Percentiles rank a stretch among this genome's conserved stretches.
Conservation (phyloP, 2,113 vertebrate species). For the Eidolon helvum region DNA sequence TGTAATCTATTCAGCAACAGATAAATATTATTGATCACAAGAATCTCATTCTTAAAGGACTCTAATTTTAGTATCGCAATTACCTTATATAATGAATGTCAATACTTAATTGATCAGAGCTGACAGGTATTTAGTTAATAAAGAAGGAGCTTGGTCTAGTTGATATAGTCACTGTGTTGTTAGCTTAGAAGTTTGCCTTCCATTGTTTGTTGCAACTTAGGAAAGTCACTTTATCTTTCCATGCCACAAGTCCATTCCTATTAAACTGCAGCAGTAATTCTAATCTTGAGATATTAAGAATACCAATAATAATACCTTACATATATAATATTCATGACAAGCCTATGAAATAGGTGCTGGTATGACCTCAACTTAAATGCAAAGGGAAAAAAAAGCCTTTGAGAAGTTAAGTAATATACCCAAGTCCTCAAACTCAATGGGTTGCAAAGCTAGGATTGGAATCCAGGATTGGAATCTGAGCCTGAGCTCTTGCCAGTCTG, state of each 20-base stretch:
- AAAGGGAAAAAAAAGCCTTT: neutral
- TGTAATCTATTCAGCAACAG: neutral
- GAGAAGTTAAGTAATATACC: neutral
- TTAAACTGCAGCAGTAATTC: neutral
- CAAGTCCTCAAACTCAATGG: neutral
- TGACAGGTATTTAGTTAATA: neutral
- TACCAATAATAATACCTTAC: neutral
- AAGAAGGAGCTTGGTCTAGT: neutral
- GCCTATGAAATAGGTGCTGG: neutral
- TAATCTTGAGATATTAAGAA: constrained; percentile 9
- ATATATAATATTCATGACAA: neutral
- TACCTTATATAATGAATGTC: neutral
- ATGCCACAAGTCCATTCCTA: neutral
- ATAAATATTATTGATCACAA: neutral
- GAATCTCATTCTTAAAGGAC: neutral
- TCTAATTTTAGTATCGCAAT: neutral
- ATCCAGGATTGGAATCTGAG: no score
- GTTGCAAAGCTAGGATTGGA: neutral
- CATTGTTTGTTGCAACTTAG: neutral
- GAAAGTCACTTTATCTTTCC: neutral
- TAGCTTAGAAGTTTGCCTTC: neutral
- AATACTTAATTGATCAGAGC: neutral
- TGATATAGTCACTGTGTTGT: neutral
- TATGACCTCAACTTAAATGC: neutral
- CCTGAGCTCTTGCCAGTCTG: neutral